Conservation (phyloP, 1,140 invertebrate genomes). For the Neodiprion lecontei region DNA sequence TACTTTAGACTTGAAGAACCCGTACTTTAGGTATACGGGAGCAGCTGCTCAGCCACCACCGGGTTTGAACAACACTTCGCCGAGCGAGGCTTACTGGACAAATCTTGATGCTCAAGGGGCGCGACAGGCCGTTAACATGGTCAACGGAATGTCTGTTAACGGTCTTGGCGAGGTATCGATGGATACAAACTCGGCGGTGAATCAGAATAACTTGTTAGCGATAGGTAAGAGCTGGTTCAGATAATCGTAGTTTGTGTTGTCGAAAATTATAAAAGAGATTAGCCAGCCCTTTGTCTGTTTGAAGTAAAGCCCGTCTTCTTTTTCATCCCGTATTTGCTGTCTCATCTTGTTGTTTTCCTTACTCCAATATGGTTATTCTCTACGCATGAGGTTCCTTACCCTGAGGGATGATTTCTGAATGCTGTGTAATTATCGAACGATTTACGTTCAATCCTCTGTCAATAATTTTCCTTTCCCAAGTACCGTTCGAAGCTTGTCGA, state of each 20-base stretch:
- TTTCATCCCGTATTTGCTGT: no score
- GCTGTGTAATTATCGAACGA: no score
- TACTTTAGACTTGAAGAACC: constrained; percentile 97
- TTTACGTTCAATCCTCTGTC: no score
- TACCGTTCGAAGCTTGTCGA: no score
- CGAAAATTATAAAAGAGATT: no score
- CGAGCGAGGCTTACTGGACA: constrained; percentile 91
- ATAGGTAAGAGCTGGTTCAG: constrained; percentile 58
- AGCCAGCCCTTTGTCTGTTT: no score
- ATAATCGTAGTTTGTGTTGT: neutral
- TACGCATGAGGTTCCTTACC: no score
- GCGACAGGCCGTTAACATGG: constrained; percentile 77
- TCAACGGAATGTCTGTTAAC: constrained; percentile 82
- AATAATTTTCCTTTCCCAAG: no score
- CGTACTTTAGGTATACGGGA: constrained; percentile 94
- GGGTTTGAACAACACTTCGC: constrained; percentile 86
- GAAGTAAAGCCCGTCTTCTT: no score
- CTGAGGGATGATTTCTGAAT: no score
- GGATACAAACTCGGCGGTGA: constrained; percentile 66
- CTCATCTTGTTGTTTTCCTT: no score
- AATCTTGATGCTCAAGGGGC: constrained; percentile 80
- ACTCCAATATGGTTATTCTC: no score
- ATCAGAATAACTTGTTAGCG: constrained; percentile 64
- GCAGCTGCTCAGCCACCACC: constrained; percentile 88
- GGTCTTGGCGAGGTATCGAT: constrained; percentile 77